Base-by-base conservation (phyloP, 2,888 invertebrate genomes). In the Adela reaumurella region DNA sequence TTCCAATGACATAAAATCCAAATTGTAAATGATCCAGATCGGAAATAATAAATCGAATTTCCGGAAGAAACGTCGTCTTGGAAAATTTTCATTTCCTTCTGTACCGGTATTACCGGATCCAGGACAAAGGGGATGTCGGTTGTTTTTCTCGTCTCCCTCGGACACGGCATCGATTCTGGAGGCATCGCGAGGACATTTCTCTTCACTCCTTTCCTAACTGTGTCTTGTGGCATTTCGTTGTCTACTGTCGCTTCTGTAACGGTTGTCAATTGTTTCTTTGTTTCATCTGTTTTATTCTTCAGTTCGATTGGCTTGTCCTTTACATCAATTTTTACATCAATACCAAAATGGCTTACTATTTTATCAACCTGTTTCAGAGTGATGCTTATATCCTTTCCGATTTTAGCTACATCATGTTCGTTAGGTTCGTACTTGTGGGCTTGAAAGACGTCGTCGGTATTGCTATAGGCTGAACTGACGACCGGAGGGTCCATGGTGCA, bases 401-500 rank as follows among this genome's bases (percentile, higher is more conserved):
- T 35, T 35, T 35, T 14, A 14, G 35, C n/a, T 8, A 3, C 14
- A 14, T 14, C 35, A 11, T 35, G 3, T 35, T 35, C 35, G 24
- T 24, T 24, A 8, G 8, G 67, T 43, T 67, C 52, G 57, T 69
- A 69, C 49, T n/a, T n/a, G n/a, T n/a, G n/a, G n/a, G n/a, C n/a
- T n/a, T n/a, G n/a, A n/a, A n/a, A n/a, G n/a, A n/a, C 63, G 17
- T 70, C 65, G 10, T 60, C 58, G 1, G 65, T 53, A 62, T 77
- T 76, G 58, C 74, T 77, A 59, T 77, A 76, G 45, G 77, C 74
- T 1, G 77, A 74, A 55, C 73, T 76, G 19, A 76, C 68, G 46
- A 76, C 71, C 0, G 73, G 70, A 1, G 76, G 66, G 59, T 85
- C 87, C 68, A 87, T 77, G 64, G 83, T 83, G 67, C 91, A 92